Conservation (phyloP, 2,797 vertebrate species). For the Enteromius afrohamiltoni region DNA sequence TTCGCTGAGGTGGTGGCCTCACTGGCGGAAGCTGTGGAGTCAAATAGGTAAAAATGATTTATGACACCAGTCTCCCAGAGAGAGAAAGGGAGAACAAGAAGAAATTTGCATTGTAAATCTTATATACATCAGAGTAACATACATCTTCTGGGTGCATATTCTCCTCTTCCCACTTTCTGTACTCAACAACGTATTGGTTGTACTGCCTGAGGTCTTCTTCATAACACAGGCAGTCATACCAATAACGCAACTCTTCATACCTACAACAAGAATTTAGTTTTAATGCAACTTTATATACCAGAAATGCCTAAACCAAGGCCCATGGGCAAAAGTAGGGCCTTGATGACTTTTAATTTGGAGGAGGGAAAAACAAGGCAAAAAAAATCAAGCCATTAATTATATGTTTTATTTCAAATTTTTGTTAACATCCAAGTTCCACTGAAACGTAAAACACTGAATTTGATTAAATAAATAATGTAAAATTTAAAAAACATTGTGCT, state of each 20-base stretch:
- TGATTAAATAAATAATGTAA: neutral
- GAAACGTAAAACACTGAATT: neutral
- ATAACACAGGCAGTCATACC: constrained; percentile 80
- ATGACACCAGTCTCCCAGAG: neutral
- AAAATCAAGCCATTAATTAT: neutral
- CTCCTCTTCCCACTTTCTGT: constrained; percentile 69
- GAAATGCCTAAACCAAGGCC: neutral
- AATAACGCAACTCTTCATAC: constrained; percentile 81
- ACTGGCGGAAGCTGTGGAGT: constrained; percentile 53
- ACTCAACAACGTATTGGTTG: constrained; percentile 72
- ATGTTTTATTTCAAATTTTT: neutral
- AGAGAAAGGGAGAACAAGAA: neutral
- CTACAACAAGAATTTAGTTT: constrained; percentile 58
- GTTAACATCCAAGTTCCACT: neutral
- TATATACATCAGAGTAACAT: neutral
- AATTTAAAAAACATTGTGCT: neutral
- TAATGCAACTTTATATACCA: neutral
- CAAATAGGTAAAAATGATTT: too few relatives aligned
- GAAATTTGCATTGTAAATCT: neutral
- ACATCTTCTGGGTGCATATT: constrained; percentile 65
- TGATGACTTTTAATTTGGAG: neutral
- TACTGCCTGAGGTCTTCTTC: constrained; percentile 79
- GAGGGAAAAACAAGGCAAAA: neutral
- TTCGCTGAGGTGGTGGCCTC: constrained; percentile 76
- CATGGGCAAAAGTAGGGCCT: neutral